Percentiles rank a stretch among this genome's conserved stretches.
These are phyloP conservation scores for Haliclystus octoradiatus DNA, from an alignment of 30 jellyfish, hydroid and myxozoan species.

Conservation along the genomic window DNA sequence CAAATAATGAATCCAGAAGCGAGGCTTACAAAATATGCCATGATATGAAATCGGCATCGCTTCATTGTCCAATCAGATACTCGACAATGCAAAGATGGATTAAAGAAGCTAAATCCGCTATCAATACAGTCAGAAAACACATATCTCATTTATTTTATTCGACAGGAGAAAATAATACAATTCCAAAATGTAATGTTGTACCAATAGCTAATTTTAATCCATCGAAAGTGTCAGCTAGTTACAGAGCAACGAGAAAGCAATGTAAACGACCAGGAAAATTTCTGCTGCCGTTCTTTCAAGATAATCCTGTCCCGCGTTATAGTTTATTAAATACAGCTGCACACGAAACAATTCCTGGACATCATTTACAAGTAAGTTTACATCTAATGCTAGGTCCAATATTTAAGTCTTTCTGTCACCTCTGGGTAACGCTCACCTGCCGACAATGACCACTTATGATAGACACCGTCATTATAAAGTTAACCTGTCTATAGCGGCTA, in stretches of 20 bases:
- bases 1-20: slow-evolving; percentile 56
- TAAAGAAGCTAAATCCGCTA: too few relatives aligned
- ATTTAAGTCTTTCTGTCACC: too few relatives aligned
- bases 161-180: slow-evolving; percentile 77
- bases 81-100: too few relatives aligned
- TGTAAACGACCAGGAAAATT: slow-evolving; percentile 54
- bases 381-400: too few relatives aligned
- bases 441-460: too few relatives aligned
- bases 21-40: slow-evolving; percentile 54
- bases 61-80: slow-evolving; percentile 76
- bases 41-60: slow-evolving; percentile 58
- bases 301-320: slow-evolving; percentile 79
- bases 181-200: slow-evolving; percentile 92
- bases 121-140: too few relatives aligned
- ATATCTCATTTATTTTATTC: slow-evolving; percentile 86
- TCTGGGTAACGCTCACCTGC: too few relatives aligned
- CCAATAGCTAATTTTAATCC: slow-evolving; percentile 80
- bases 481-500: too few relatives aligned
- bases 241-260: slow-evolving; percentile 44
- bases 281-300: slow-evolving; percentile 80
- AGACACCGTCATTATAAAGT: too few relatives aligned
- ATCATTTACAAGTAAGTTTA: slow-evolving; percentile 15
- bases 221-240: slow-evolving; percentile 80
- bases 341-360: slow-evolving; percentile 98
- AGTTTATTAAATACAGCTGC: slow-evolving; percentile 87